Base-by-base conservation (phyloP, 2,113 vertebrate species). In the Poeciliopsis occidentalis region DNA sequence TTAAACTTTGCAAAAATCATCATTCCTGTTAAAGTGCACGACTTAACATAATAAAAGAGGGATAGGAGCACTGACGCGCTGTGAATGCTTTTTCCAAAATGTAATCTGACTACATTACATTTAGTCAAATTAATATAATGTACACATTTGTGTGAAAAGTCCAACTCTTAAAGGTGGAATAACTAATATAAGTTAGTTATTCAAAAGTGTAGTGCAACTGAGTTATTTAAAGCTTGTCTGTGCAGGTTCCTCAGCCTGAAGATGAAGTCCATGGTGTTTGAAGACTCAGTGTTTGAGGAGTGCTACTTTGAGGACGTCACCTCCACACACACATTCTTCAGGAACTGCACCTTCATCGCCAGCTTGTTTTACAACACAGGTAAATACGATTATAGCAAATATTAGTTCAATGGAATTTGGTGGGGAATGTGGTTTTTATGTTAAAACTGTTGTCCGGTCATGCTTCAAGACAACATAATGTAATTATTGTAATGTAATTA, bases 271-370 rank as follows among this genome's bases (percentile, higher is more conserved):
- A 97, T 99, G 93, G 94, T 95, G 3, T 99, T 99, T 12, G 96
- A 99, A 70, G 96, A 99, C 80, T 98, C 97, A 0, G 89, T 98
- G 26, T 99, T 99, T 2, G 97, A 98, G 83, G 97, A 98, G 61
- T 99, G 98, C 73, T 98, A 97, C 89, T 99, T 99, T 0, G 98
- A 99, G 89, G 97, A 99, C 60, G 94, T 99, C 89, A 99, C 98
- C 1, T 97, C 97, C 84, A 99, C 94, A 82, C 97, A 99, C 94
- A 98, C 96, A 27, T 95, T 98, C 92, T 99, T 99, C 90, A 97
- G 92, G 81, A 99, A 99, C 94, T 99, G 97, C 94, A 97, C 96
- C 7, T 98, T 99, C 71, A 89, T 98, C 85, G 95, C 95, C 74
- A 98, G 95, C 0, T 92, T 98, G 80, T 99, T 99, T 92, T 99